Conservation (phyloP, 2,797 vertebrate genomes). For the Sciurus vulgaris region DNA sequence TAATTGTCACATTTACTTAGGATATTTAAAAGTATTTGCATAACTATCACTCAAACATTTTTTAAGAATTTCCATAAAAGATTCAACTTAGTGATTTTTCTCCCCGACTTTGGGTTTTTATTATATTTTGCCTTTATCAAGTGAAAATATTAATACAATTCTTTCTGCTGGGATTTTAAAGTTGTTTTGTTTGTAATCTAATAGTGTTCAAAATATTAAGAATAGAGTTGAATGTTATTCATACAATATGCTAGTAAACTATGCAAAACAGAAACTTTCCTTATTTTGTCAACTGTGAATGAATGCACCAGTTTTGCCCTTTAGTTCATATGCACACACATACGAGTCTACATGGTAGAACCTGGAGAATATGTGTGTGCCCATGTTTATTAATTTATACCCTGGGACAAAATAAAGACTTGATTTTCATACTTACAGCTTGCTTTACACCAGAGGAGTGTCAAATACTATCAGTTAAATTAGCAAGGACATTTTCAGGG, state of each 20-base stretch:
- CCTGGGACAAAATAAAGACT: constrained; percentile 28
- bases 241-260: neutral
- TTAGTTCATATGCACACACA: neutral
- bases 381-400: constrained; percentile 72
- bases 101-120: constrained; percentile 81
- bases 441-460: constrained; percentile 77
- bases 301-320: constrained; percentile 51
- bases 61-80: constrained; percentile 66
- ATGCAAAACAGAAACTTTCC: neutral
- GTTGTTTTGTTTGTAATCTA: constrained; percentile 60
- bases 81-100: constrained; percentile 80
- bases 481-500: constrained; percentile 89
- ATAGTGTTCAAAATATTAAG: constrained; percentile 32
- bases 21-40: constrained; percentile 76
- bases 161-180: constrained; percentile 41
- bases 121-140: constrained; percentile 70
- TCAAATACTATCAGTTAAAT: constrained; percentile 88
- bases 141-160: constrained; percentile 68
- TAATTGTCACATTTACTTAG: constrained; percentile 71
- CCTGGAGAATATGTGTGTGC: constrained; percentile 11
- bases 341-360: accelerated
- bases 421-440: constrained; percentile 69
- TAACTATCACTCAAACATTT: constrained; percentile 83
- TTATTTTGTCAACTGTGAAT: constrained; percentile 42
- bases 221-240: neutral